Conservation (phyloP, 2,113 vertebrate genomes). For the Eidolon helvum region DNA sequence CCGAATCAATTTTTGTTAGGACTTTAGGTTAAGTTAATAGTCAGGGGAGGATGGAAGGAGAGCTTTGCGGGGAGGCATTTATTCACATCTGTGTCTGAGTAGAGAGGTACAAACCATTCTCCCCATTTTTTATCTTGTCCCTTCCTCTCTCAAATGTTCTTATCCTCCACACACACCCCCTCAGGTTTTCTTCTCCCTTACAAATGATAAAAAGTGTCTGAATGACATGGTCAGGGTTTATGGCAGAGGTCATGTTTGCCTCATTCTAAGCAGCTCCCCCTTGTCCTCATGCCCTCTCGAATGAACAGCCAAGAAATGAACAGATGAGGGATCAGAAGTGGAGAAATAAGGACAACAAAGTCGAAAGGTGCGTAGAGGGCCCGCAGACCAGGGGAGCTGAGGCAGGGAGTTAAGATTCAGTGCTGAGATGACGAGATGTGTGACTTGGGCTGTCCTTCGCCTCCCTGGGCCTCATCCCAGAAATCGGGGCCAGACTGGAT, state of each 20-base stretch:
- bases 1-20: slow-evolving; percentile 34
- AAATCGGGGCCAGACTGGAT: neutral
- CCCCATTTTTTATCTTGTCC: too few species aligned
- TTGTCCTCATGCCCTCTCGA: neutral
- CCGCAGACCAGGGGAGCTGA: neutral
- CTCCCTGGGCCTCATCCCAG: neutral
- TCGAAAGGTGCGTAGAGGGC: neutral
- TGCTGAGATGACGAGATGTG: fast-evolving
- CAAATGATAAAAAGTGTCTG: neutral
- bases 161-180: neutral
- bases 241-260: neutral
- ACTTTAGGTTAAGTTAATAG: slow-evolving; percentile 26
- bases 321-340: neutral
- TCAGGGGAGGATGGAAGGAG: neutral
- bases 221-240: neutral
- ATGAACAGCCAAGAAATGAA: neutral
- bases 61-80: neutral
- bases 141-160: neutral
- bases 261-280: neutral
- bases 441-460: neutral
- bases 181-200: neutral
- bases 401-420: neutral
- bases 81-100: neutral
- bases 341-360: neutral
- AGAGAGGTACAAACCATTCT: neutral